A percentile compares a stretch with the other conserved stretches of the same genome.
These are phyloP conservation scores for Carduelis carduelis DNA, from an alignment of 2,797 vertebrate species.

Conservation along the genomic window DNA sequence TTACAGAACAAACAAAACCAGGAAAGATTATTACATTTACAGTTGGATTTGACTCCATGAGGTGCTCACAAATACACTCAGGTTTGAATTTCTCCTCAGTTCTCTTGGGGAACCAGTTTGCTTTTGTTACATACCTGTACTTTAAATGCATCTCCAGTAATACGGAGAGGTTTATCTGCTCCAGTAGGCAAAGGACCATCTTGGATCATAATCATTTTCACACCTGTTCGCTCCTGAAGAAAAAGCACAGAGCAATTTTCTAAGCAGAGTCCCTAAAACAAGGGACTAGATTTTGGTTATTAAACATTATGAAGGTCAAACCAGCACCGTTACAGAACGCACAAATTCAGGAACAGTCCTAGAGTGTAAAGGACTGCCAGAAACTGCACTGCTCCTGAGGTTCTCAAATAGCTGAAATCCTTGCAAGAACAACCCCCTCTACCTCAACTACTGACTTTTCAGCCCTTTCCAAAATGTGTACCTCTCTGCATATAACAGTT, in stretches of 20 bases:
- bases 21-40: not conserved
- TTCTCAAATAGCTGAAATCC: not conserved
- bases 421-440: not conserved
- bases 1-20: not conserved
- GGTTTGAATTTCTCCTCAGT: not conserved
- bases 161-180: constrained; percentile 97
- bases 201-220: constrained; percentile 99
- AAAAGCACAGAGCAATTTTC: constrained; percentile 48
- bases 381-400: not conserved
- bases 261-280: constrained; percentile 38
- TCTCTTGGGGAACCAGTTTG: not conserved
- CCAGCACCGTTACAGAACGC: not conserved
- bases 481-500: not conserved
- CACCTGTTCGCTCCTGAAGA: constrained; percentile 93
- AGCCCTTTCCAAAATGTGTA: not conserved
- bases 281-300: not conserved
- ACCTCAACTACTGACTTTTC: not conserved
- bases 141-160: constrained; percentile 97
- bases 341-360: not conserved
- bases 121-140: constrained; percentile 84
- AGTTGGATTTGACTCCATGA: not conserved
- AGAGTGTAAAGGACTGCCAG: not conserved
- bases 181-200: constrained; percentile 96
- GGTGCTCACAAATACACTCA: not conserved
- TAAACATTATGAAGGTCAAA: not conserved